phyloP scores from a whole-genome alignment of 2,888 invertebrate species.

The Athalia circularis region DNA sequence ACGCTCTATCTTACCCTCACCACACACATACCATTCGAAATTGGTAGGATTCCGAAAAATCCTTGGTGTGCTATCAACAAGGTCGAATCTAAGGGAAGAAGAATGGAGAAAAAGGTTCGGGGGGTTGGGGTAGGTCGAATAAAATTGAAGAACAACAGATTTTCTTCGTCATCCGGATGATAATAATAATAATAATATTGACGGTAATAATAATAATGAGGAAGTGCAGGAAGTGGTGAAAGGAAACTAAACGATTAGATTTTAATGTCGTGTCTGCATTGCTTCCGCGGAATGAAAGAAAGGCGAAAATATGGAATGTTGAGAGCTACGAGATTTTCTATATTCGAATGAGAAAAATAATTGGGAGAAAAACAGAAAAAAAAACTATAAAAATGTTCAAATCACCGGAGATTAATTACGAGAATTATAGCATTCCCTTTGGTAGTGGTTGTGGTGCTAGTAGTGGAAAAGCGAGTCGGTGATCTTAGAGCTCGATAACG shows the following conservation, averaged over 20 bases:
- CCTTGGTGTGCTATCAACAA: too few relatives aligned
- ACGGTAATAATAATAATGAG: too few relatives aligned
- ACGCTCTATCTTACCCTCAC: too few relatives aligned
- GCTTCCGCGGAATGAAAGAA: too few relatives aligned
- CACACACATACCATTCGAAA: too few relatives aligned
- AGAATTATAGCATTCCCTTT: neutral
- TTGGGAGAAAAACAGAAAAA: neutral
- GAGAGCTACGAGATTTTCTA: neutral
- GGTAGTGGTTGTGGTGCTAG: neutral
- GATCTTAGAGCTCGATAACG: conserved; percentile 27
- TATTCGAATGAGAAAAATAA: neutral
- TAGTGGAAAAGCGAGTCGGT: neutral
- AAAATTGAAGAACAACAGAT: neutral
- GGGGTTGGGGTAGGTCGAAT: conserved; percentile 1
- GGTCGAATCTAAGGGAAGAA: too few relatives aligned
- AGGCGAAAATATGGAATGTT: neutral
- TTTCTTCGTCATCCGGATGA: too few relatives aligned
- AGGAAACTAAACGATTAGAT: too few relatives aligned
- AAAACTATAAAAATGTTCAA: neutral
- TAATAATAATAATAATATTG: too few relatives aligned
- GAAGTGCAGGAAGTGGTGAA: too few relatives aligned
- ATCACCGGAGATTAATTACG: conserved; percentile 32
- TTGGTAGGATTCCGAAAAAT: too few relatives aligned
- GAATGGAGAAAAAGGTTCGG: neutral
- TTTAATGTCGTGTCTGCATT: too few relatives aligned